phyloP scores from a whole-genome alignment of 2,113 vertebrate genomes.

The Leptosomus discolor region DNA sequence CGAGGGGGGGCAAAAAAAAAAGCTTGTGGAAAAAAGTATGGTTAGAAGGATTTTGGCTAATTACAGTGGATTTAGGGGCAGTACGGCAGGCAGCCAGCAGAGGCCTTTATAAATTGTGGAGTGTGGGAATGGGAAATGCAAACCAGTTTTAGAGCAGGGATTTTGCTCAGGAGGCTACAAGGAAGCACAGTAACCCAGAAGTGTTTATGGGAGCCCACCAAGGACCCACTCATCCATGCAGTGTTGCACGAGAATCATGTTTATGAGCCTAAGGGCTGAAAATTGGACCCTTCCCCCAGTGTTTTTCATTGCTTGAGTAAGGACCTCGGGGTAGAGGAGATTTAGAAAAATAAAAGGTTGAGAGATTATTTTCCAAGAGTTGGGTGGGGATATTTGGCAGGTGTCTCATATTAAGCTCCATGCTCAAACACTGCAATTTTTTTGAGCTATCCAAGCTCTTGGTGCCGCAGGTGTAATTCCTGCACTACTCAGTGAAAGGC shows the following conservation, averaged over 20 bases:
- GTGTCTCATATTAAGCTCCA: background rate
- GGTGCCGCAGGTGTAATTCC: background rate
- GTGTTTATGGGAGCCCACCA: background rate
- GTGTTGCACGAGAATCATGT: background rate
- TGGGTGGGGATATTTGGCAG: background rate
- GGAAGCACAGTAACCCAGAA: background rate
- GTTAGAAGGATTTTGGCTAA: background rate
- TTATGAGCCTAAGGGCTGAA: background rate
- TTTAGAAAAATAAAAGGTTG: background rate
- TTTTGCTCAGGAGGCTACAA: background rate
- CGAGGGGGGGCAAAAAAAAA: background rate
- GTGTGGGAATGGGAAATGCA: background rate
- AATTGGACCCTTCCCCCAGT: accelerated
- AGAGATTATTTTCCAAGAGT: background rate
- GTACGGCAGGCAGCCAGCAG: background rate
- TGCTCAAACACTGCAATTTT: background rate
- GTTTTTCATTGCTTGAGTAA: background rate
- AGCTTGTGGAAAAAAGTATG: background rate
- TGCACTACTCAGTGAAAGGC: background rate
- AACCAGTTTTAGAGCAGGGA: background rate
- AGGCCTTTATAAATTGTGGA: background rate
- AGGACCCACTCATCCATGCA: background rate
- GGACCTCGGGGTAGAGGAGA: background rate
- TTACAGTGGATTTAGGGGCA: background rate
- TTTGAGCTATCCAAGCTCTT: background rate